phyloP scores from a whole-genome alignment of 53 echinoderm and acorn worm genomes.

The Temnopleurus reevesii region DNA sequence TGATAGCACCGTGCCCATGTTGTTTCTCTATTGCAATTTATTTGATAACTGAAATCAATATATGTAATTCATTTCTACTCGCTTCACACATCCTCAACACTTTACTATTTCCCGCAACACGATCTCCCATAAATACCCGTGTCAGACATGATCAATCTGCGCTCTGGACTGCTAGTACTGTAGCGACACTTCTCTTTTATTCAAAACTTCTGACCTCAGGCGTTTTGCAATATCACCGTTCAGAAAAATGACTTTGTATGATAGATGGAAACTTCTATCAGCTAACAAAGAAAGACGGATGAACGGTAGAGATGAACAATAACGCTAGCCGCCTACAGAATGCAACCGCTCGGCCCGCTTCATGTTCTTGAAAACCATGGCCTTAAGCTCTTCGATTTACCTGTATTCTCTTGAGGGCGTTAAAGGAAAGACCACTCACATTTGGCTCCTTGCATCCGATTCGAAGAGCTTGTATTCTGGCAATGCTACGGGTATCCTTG shows the following conservation, averaged over 20 bases:
- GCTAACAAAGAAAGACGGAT: constrained; percentile 4
- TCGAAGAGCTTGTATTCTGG: neutral
- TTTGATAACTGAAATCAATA: constrained; percentile 30
- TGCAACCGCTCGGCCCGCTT: neutral
- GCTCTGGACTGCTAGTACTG: neutral
- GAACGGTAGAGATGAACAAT: constrained; percentile 11
- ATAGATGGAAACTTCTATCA: neutral
- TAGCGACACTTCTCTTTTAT: constrained; percentile 20
- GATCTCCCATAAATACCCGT: constrained; percentile 24
- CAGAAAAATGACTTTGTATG: constrained; percentile 4
- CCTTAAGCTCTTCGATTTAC: constrained; percentile 18
- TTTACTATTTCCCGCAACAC: neutral
- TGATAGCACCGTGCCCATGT: neutral
- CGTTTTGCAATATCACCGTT: neutral
- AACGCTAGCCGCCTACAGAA: neutral
- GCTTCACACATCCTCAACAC: constrained; percentile 11
- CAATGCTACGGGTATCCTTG: neutral
- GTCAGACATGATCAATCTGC: constrained; percentile 11
- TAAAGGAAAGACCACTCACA: neutral
- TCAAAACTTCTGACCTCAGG: constrained; percentile 14
- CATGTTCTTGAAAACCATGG: constrained; percentile 33
- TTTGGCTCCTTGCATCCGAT: neutral
- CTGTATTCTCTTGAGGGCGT: neutral
- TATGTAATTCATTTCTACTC: neutral
- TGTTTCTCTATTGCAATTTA: constrained; percentile 1